A percentile compares a stretch with the other conserved stretches of the same genome.
phyloP scores from a whole-genome alignment of 64 coral and sea anemone genomes.

The Platygyra sinensis region DNA sequence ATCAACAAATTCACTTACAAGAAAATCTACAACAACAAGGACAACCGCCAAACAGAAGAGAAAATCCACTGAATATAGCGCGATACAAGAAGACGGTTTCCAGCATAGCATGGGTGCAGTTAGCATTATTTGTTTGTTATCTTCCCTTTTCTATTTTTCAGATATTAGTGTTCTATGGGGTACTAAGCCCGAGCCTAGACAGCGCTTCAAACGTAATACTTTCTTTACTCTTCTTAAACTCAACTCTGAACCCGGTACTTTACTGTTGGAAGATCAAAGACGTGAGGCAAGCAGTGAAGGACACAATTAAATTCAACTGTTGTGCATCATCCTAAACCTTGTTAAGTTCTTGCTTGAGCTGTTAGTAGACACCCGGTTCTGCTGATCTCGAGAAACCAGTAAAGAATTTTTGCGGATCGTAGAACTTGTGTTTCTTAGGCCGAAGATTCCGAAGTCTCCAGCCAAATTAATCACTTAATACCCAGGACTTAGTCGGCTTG shows the following conservation, averaged over 20 bases:
- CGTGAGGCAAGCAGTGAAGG: not conserved
- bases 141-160: not conserved
- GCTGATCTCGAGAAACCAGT: too few relatives aligned
- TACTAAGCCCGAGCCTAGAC: not conserved
- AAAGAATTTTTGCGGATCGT: too few relatives aligned
- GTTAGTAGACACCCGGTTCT: too few relatives aligned
- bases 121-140: not conserved
- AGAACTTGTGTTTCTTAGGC: too few relatives aligned
- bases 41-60: not conserved
- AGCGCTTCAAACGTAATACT: too few relatives aligned
- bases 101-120: not conserved
- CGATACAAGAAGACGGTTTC: conserved; percentile 2
- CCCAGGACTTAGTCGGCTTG: too few relatives aligned
- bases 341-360: too few relatives aligned
- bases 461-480: too few relatives aligned
- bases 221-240: not conserved
- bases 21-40: not conserved
- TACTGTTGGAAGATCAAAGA: not conserved
- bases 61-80: not conserved
- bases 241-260: not conserved
- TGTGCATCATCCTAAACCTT: too few relatives aligned
- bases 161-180: not conserved
- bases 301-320: not conserved
- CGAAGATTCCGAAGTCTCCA: too few relatives aligned
- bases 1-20: not conserved